Evolutionary conservation across 2,797 vertebrate species (phyloP), one percentile per base, ranked within the genome.

Genomic region (Champsocephalus gunnari): DNA sequence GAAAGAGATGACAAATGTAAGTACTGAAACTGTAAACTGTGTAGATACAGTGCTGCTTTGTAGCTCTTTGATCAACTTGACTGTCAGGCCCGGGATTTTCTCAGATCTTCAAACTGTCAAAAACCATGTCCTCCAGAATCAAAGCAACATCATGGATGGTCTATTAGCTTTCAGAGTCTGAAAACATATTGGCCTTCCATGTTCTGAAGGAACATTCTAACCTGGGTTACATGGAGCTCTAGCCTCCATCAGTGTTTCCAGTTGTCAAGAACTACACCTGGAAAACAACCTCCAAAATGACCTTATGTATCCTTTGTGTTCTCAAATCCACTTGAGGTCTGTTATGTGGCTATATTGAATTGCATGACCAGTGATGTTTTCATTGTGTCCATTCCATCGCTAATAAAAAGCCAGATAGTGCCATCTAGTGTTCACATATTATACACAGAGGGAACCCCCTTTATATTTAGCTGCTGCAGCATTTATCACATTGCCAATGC

Each of bases 381-480:
- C 6, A n/a, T 12, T 34, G 32, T 10, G 12, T 8, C 14, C 24
- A 50, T 21, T 41, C 5, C 65, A 12, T 1, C 51, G 34, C 55
- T 69, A 34, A 88, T 85, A 73, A 65, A 75, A 86, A 90, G 90
- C 69, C 71, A 73, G 64, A 87, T 55, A 90, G 88, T 92, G 91
- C 90, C 93, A 90, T 78, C 93, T 91, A 83, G 88, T 92, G 92
- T 65, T 66, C 17, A 70, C n/a, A 49, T 12, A 11, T 1, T 4
- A 38, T 7, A 78, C 48, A 82, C n/a, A 76, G 21, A 79, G 69
- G 85, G 76, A 78, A 78, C 16, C 71, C 67, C 82, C 64, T 58
- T 58, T 1, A 16, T 1, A 19, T 58, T 24, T 13, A 48, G 60
- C 56, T 64, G 49, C 71, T 73, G 71, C 49, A 53, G n/a, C 32